Conservation (phyloP, 1,140 invertebrate species). For the Drosophila jambulina region DNA sequence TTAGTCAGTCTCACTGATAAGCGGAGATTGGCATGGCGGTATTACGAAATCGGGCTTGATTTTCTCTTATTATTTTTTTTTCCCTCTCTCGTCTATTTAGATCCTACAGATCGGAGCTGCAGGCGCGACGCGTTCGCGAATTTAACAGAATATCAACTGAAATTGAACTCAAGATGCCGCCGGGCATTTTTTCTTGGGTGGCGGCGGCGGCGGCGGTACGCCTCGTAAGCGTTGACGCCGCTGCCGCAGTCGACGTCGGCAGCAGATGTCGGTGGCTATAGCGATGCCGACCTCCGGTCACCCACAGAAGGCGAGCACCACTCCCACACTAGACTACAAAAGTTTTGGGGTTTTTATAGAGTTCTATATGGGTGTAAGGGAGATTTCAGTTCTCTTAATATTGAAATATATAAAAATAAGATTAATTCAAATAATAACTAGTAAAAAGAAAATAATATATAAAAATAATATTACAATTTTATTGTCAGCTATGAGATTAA, state of each 20-base stretch:
- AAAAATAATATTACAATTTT: too few relatives aligned
- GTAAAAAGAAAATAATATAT: too few relatives aligned
- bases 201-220: constrained; percentile 42
- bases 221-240: constrained; percentile 38
- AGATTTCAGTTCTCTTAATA: too few relatives aligned
- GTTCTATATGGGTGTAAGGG: too few relatives aligned
- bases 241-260: constrained; percentile 38
- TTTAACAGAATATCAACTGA: constrained; percentile 84
- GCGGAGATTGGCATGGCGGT: background rate
- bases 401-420: background rate
- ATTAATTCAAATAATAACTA: too few relatives aligned
- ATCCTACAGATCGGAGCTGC: constrained; percentile 45
- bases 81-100: constrained; percentile 1
- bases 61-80: background rate
- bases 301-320: constrained; percentile 39
- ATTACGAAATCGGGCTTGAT: constrained; percentile 24
- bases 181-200: constrained; percentile 78
- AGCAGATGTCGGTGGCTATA: constrained; percentile 32
- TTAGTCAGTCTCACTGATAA: constrained; percentile 24
- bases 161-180: constrained; percentile 79
- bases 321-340: constrained; percentile 44
- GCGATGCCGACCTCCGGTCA: constrained; percentile 52
- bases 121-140: constrained; percentile 80
- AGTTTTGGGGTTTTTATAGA: background rate
- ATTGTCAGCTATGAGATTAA: too few relatives aligned